Evolutionary conservation across 2,888 invertebrate species (phyloP), one percentile per base, ranked within the genome.

Genomic region (Formica aserva): DNA sequence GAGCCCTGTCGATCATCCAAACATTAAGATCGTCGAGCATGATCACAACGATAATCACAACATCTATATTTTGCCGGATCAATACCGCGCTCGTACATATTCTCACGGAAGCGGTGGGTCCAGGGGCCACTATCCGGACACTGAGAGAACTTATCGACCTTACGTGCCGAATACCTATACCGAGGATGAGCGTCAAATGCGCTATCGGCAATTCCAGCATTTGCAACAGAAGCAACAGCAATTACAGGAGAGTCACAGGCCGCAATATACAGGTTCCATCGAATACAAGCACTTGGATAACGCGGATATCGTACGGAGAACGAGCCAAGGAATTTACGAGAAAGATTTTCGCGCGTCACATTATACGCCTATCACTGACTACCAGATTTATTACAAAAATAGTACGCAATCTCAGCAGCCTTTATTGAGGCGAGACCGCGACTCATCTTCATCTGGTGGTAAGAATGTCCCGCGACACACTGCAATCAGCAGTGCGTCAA

Each of bases 11-110:
- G 92, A 92, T 13, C 91, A 88, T 38, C 90, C 91, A 18, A 92
- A 86, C 65, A 86, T 89, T 1, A 93, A 94, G 83, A 91, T 92
- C 52, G 83, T 91, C 1, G 94, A 93, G 13, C 93, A 93, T 48
- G 94, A 94, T 81, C 90, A 91, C 9, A 94, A 94, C 85, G 93
- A 93, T 32, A 94, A 94, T 87, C 93, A 94, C 81, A 94, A 95
- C 48, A 86, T 94, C 29, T 94, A 94, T 60, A 93, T 94, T 75
- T 82, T 94, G 9, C 93, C 94, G 0, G 94, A 95, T 48, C 94
- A 94, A 55, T 93, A 92, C 86, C 94, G 94, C 5, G 86, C 87
- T 29, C 94, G 94, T 15, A 93, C 94, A 0, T 94, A 94, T 84
- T 94, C 94, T 0, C 94, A 95, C 63, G 94, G 94, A 3, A 94